Evolutionary conservation across 1,140 invertebrate species (phyloP), one percentile per base, ranked within the genome.

Genomic region (Popillia japonica): DNA sequence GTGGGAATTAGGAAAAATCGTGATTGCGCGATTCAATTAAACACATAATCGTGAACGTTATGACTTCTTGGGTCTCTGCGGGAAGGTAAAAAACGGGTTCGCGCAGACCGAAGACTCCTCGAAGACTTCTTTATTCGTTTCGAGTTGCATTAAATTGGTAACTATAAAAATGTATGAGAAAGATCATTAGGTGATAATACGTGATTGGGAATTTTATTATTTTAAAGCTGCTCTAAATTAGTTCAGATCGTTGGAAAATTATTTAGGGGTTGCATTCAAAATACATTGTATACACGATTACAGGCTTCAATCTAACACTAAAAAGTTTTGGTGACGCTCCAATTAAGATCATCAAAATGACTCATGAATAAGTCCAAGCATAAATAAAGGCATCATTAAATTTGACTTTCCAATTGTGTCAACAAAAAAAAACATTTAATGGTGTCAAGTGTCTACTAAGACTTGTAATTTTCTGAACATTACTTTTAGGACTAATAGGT

Each of bases 1-100:
- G 61, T 64, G 61, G 61, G 61, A 80, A 82, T 79, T 76, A 34
- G 75, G 75, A 82, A 80, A 80, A 78, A 77, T 80, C 81, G 81
- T 82, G 81, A 82, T 48, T 22, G 23, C 34, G 40, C 40, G 17
- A 73, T 78, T 78, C 77, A 78, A 42, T 74, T 61, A 78, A 61
- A 73, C 77, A 78, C 72, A 68, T 78, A 41, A 74, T 74, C 72
- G 61, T 64, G 61, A 64, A 64, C 61, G 61, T 64, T 64, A 64
- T 64, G 61, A 64, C 61, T 64, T 64, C 61, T 64, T 64, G 61
- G 61, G n/a, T n/a, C n/a, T 64, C 61, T 64, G 61, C 22, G 61
- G 22, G 61, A 64, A 64, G 61, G 61, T 22, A 64, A 22, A 23
- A 22, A n/a, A 17, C 20, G 10, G 61, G 9, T 20, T 9, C 17